Percentiles rank a stretch among this genome's conserved stretches.
Evolutionary conservation across 2,797 vertebrate species (phyloP).

Genomic region (Rousettus madagascariensis): DNA sequence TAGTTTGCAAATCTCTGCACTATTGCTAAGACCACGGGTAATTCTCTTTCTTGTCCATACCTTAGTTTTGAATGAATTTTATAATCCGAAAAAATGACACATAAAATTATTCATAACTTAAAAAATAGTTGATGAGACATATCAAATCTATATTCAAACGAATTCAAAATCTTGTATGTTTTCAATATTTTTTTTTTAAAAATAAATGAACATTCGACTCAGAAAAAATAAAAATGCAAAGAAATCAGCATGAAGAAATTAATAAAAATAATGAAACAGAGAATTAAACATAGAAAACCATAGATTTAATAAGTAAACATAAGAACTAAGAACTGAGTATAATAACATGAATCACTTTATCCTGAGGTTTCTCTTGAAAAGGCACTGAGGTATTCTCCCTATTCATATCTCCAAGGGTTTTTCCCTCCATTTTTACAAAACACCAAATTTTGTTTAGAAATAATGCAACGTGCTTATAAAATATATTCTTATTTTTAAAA

Average conservation of each 20-base stretch:
- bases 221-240: neutral
- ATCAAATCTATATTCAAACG: neutral
- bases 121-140: neutral
- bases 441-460: conserved; percentile 7
- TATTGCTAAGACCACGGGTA: neutral
- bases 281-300: neutral
- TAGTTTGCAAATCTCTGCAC: neutral
- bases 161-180: neutral
- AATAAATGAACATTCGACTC: neutral
- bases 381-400: neutral
- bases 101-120: neutral
- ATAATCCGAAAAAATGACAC: neutral
- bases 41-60: neutral
- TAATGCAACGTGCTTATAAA: neutral
- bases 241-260: neutral
- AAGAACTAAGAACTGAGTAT: neutral
- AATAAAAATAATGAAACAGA: neutral
- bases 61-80: neutral
- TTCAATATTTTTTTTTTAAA: neutral
- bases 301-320: neutral
- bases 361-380: neutral
- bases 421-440: neutral
- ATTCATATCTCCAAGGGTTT: neutral
- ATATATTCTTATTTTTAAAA: neutral
- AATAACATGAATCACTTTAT: neutral